Evolutionary conservation across 1,140 invertebrate genomes (phyloP).

Genomic region (Drosophila orena): DNA sequence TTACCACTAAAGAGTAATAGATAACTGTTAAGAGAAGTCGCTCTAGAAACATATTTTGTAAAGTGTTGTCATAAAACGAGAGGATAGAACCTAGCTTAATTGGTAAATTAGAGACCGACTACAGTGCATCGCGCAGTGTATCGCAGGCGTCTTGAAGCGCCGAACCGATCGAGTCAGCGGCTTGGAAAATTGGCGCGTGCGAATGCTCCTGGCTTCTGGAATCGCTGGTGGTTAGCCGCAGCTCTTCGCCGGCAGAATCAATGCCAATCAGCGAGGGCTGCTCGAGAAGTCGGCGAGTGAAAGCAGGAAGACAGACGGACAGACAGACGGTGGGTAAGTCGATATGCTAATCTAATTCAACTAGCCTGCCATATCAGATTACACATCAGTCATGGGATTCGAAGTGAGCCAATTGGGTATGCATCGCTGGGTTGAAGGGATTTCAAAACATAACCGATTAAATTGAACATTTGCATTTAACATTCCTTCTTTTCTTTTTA

Average conservation of each 20-base stretch:
- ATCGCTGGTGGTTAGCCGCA: constrained; percentile 28
- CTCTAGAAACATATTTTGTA: no score
- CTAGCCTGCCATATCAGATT: constrained; percentile 31
- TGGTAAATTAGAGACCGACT: not conserved
- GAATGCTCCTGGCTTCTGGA: constrained; percentile 32
- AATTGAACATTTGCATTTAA: constrained; percentile 17
- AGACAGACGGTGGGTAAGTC: not conserved
- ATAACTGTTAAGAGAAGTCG: no score
- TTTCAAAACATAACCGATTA: constrained; percentile 31
- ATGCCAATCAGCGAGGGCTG: constrained; percentile 59
- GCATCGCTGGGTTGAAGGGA: constrained; percentile 31
- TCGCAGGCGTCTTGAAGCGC: not conserved
- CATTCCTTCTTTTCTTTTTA: constrained; percentile 7
- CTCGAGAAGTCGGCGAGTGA: constrained; percentile 37
- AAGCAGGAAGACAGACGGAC: constrained; percentile 58
- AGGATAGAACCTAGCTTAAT: not conserved
- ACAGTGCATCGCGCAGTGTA: not conserved
- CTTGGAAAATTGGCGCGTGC: constrained; percentile 78
- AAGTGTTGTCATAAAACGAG: no score
- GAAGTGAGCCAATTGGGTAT: constrained; percentile 25
- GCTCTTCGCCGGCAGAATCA: constrained; percentile 48
- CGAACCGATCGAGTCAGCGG: constrained; percentile 50
- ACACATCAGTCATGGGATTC: constrained; percentile 16
- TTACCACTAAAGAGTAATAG: no score
- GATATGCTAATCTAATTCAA: constrained; percentile 57